phyloP scores from a whole-genome alignment of 2,113 vertebrate species.

The Poecile atricapillus region DNA sequence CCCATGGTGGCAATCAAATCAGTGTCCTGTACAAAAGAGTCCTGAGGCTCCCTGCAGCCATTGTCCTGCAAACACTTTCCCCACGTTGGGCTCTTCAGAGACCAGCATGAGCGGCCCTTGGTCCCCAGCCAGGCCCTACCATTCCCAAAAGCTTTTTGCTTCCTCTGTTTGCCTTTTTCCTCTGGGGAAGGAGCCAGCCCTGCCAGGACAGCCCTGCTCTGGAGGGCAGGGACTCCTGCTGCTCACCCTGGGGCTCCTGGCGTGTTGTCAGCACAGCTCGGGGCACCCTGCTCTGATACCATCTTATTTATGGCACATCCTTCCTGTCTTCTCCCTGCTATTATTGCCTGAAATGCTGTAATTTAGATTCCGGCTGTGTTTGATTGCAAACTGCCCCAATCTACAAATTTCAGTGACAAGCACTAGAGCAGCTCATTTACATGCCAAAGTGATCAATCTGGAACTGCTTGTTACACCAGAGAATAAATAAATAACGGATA shows the following conservation, averaged over 20 bases:
- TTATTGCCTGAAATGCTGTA: neutral
- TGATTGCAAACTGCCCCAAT: constrained; percentile 46
- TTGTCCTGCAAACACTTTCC: neutral
- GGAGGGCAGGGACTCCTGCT: neutral
- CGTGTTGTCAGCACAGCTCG: neutral
- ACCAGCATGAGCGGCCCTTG: rapidly evolving
- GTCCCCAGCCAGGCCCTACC: neutral
- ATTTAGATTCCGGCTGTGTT: constrained; percentile 51
- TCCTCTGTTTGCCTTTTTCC: neutral
- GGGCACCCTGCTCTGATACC: neutral
- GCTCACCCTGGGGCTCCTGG: neutral
- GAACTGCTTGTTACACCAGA: neutral
- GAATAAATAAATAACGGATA: constrained; percentile 33
- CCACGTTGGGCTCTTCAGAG: neutral
- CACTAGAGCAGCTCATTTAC: constrained; percentile 25
- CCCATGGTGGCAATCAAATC: neutral
- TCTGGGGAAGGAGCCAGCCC: neutral
- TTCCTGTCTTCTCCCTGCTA: neutral
- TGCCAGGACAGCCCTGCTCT: neutral
- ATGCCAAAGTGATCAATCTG: constrained; percentile 31
- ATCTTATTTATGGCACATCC: neutral
- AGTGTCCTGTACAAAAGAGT: rapidly evolving
- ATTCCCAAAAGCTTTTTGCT: neutral
- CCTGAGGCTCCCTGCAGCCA: neutral
- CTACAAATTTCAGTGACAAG: constrained; percentile 19